Base-by-base conservation (phyloP, 2,888 invertebrate species). In the Coleophora flavipennella region DNA sequence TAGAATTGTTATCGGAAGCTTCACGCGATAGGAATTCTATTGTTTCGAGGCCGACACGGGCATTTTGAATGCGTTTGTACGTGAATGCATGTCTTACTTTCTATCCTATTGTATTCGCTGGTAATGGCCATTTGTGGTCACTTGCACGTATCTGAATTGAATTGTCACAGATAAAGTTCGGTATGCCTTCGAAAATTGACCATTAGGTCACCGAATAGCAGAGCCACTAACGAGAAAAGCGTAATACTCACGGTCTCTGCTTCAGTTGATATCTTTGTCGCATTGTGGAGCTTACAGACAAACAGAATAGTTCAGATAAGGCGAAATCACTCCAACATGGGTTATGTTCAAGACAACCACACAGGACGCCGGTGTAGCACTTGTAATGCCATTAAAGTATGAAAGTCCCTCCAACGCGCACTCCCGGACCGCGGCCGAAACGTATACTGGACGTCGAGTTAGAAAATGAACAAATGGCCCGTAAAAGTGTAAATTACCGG, bases 261-360 rank as follows among this genome's bases (percentile, higher is more conserved):
- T 83, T 81, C 61, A 84, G 66, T 64, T 84, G 84, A 62, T 84
- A 84, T 57, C 81, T 67, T 64, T 84, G 83, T 58, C 83, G 80
- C 83, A 84, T 84, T 49, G 48, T 70, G 64, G 43, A 39, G 51
- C 46, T 42, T 61, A 57, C 63, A 66, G 52, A 55, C 36, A 57
- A 51, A 54, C 55, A 53, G 59, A 56, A 43, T 44, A 48, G 46
- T 51, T 51, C 49, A 45, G 47, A 41, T 41, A 47, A 53, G 58
- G 60, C 62, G 62, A 67, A 53, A 68, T 73, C 77, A 77, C 77
- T 60, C 59, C 50, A 59, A 61, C 62, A 67, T 66, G 57, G 67
- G 63, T 64, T 66, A 65, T 61, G 56, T 60, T 66, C 62, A 57
- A 45, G 56, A 67, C 62, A 69, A 68, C 68, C 64, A 50, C 61